phyloP scores from a whole-genome alignment of 2,113 vertebrate species.

The Girardinichthys multiradiatus region DNA sequence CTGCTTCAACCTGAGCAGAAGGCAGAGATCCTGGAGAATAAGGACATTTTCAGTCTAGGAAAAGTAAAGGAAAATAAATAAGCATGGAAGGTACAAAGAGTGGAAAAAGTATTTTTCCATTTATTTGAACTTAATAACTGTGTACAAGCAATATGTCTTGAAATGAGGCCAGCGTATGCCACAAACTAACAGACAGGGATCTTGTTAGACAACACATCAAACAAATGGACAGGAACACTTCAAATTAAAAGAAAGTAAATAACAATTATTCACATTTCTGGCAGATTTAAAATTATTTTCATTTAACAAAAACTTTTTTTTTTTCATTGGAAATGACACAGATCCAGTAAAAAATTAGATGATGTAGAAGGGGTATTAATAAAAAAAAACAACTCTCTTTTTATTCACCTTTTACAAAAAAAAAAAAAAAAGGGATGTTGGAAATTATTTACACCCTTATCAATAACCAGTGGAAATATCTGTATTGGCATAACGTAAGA shows the following conservation, averaged over 20 bases:
- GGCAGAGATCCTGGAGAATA: conserved; percentile 82
- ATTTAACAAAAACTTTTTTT: no score
- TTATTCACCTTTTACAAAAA: no score
- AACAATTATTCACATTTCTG: not conserved
- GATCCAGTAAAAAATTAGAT: no score
- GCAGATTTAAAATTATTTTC: not conserved
- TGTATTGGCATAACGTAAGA: no score
- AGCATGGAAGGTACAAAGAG: not conserved
- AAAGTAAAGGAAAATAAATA: conserved; percentile 47
- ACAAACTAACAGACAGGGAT: not conserved
- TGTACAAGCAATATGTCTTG: not conserved
- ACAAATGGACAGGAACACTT: not conserved
- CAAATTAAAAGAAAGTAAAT: not conserved
- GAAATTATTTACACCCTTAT: no score
- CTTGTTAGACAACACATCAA: not conserved
- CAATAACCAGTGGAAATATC: no score
- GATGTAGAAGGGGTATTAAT: no score
- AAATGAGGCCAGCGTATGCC: not conserved
- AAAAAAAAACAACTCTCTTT: no score
- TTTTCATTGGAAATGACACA: no score
- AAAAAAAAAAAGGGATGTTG: no score
- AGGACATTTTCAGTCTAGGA: conserved; percentile 76
- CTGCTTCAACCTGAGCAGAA: conserved; percentile 70
- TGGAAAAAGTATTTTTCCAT: not conserved
- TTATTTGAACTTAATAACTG: not conserved